Conservation (phyloP, 2,888 invertebrate genomes). For the Patella caerulea region DNA sequence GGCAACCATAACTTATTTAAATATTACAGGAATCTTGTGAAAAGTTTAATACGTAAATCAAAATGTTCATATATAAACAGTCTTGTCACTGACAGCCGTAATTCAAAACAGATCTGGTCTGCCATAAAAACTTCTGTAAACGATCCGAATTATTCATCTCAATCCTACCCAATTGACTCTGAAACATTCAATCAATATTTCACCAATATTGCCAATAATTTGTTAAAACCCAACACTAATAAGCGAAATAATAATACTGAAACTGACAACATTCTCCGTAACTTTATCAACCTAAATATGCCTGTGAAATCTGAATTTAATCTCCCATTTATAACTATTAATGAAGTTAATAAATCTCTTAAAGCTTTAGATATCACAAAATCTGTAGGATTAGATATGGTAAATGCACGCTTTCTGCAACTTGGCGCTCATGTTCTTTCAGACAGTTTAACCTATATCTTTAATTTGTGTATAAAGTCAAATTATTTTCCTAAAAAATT, state of each 20-base stretch:
- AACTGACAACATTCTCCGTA: too few species aligned
- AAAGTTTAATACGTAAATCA: not conserved
- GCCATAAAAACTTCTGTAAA: not conserved
- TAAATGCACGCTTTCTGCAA: not conserved
- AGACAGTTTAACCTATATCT: not conserved
- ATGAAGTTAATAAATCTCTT: not conserved
- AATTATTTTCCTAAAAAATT: not conserved
- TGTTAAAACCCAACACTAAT: not conserved
- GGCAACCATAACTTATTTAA: not conserved
- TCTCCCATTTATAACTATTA: not conserved
- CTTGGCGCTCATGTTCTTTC: not conserved
- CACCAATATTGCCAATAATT: not conserved
- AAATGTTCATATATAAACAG: not conserved
- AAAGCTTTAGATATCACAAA: not conserved
- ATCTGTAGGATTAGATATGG: not conserved
- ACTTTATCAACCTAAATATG: not conserved
- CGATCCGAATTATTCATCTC: too few species aligned
- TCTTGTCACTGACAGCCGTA: not conserved
- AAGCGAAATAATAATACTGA: not conserved
- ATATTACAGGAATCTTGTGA: not conserved
- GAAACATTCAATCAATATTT: not conserved
- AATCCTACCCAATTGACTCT: too few species aligned
- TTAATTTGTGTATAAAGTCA: not conserved
- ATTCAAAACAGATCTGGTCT: not conserved
- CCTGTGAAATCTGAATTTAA: slow-evolving; percentile 3